Percentiles rank a stretch among this genome's conserved stretches.
Evolutionary conservation across 2,113 vertebrate genomes (phyloP).

Genomic region (Nyctibius bracteatus): DNA sequence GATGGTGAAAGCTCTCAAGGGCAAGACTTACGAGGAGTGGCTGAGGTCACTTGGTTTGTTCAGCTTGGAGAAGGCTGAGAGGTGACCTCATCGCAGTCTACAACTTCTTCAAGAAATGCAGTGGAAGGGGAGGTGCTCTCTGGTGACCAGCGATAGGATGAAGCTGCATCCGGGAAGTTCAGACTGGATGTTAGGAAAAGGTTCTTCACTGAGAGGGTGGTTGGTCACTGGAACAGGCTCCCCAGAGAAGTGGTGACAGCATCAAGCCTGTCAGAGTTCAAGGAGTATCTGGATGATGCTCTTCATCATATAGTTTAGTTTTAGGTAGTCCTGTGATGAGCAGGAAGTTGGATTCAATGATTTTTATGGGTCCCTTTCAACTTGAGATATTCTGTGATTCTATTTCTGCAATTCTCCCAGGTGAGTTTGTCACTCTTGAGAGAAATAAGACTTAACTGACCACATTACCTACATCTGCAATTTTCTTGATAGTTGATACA

Average conservation of each 20-base stretch:
- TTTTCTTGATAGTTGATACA: neutral
- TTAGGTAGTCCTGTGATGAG: neutral
- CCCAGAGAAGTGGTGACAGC: neutral
- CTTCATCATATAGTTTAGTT: neutral
- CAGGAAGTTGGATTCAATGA: neutral
- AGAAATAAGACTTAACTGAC: neutral
- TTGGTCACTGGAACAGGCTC: neutral
- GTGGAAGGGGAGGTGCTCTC: neutral
- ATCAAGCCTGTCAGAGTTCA: neutral
- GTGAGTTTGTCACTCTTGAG: neutral
- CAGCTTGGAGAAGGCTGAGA: neutral
- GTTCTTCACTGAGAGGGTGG: neutral
- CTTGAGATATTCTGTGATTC: neutral
- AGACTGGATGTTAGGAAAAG: neutral
- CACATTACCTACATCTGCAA: neutral
- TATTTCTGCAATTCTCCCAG: neutral
- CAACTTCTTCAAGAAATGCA: neutral
- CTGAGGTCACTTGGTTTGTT: neutral
- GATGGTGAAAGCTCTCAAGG: neutral
- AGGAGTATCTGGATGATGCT: rapidly evolving
- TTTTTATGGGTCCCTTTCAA: neutral
- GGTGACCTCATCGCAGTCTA: neutral
- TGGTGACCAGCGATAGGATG: neutral
- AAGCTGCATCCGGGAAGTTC: neutral
- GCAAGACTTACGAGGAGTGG: neutral